Evolutionary conservation across 2,888 invertebrate species (phyloP), one percentile per base, ranked within the genome.

Genomic region (Pyrrhosoma nymphula): DNA sequence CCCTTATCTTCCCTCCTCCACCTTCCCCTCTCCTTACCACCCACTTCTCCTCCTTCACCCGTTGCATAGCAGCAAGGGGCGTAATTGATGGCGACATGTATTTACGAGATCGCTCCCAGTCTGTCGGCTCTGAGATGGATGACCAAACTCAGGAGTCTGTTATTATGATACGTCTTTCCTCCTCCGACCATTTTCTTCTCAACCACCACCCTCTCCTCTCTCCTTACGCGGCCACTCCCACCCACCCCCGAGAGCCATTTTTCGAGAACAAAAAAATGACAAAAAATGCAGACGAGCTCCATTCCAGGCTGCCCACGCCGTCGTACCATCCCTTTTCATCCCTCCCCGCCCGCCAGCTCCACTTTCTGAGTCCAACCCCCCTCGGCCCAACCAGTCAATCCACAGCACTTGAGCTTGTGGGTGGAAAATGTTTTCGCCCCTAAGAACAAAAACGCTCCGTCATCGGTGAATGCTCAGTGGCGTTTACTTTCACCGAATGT

Each of bases 11-110:
- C 23, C 35, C 16, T 35, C 82, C 82, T 18, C 47, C n/a, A 12
- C 4, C 55, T 47, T 55, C 12, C 16, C 89, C 23, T 55, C 55
- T 47, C 26, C n/a, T n/a, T n/a, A 20, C 35, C 60, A n/a, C 4
- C 90, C 56, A 14, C 56, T n/a, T 47, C 90, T 1, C n/a, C 20
- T 56, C 90, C 18, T 56, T 35, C 63, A 63, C 63, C 91, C n/a
- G 47, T 39, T 93, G 69, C 69, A 39, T 39, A 63, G 93, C 93
- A 93, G 93, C 93, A 47, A 69, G 63, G 63, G 63, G 63, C 55
- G 69, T 93, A 93, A 93, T 93, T 93, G 69, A 93, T 93, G 93
- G 93, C 93, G 93, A 93, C 93, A 93, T 69, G 75, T 63, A 93
- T 93, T 93, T 93, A 93, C 75, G 93, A 47, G 93, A 93, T 39